These are phyloP conservation scores for Zaprionus kolodkinae DNA, from an alignment of 1,140 invertebrate species.

Conservation along the genomic window DNA sequence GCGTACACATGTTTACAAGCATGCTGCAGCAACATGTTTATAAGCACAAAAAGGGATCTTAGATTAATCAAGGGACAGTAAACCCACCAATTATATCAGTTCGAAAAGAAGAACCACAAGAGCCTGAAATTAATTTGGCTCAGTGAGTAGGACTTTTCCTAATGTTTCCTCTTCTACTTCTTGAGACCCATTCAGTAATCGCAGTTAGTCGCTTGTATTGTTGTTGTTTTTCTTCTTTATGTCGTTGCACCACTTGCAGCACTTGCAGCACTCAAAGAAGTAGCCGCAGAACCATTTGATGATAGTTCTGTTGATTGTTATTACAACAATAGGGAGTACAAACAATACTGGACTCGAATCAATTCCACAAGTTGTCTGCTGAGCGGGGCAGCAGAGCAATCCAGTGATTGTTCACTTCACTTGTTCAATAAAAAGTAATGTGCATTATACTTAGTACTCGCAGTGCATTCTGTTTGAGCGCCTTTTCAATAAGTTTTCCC, in stretches of 20 bases:
- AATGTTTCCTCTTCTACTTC: not conserved
- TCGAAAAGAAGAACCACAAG: not conserved
- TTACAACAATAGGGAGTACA: too few relatives aligned
- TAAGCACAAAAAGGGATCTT: too few relatives aligned
- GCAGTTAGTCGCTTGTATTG: not conserved
- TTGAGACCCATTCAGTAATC: not conserved
- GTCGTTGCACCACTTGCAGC: too few relatives aligned
- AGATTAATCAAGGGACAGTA: too few relatives aligned
- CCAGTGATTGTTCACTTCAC: conserved; percentile 13
- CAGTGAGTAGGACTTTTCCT: not conserved
- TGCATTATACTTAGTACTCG: conserved; percentile 8
- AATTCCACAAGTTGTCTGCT: conserved; percentile 7
- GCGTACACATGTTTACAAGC: too few relatives aligned
- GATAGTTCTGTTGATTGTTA: conserved; percentile 1
- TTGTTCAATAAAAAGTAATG: conserved; percentile 19
- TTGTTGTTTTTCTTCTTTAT: not conserved
- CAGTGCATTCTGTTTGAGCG: conserved; percentile 1
- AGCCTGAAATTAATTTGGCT: not conserved
- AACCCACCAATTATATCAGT: not conserved
- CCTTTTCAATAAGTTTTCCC: not conserved
- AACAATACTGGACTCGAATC: conserved; percentile 9
- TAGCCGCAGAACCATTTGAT: not conserved
- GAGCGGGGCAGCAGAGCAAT: not conserved
- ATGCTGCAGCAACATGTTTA: too few relatives aligned
- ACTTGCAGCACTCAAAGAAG: not conserved